A percentile compares a stretch with the other conserved stretches of the same genome.
phyloP scores from a whole-genome alignment of 2,113 vertebrate genomes.

The Callaeas wilsoni region DNA sequence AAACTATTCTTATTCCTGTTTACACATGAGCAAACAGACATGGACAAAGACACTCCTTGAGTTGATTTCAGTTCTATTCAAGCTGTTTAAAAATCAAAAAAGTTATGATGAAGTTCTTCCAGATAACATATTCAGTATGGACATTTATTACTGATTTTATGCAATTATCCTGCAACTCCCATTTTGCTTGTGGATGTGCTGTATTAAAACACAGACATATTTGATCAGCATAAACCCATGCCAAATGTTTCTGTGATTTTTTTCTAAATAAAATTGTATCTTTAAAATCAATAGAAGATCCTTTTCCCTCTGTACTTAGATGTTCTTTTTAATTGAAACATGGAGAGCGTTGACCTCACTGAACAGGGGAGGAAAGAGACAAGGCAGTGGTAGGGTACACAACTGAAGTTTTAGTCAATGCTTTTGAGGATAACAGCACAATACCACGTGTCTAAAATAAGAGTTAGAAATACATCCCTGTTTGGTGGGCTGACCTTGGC shows the following conservation, averaged over 20 bases:
- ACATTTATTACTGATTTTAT: background rate
- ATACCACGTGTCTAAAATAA: background rate
- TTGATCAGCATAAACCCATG: background rate
- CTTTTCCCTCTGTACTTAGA: background rate
- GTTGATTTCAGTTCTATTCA: background rate
- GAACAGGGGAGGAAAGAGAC: background rate
- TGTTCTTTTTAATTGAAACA: background rate
- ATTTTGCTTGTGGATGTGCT: background rate
- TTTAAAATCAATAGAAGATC: background rate
- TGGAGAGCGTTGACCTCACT: background rate
- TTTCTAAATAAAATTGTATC: background rate
- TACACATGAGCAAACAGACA: background rate
- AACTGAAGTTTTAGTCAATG: background rate
- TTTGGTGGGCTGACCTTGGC: background rate
- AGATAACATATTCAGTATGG: background rate
- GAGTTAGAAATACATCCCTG: background rate
- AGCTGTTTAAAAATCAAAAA: background rate
- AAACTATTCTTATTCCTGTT: background rate
- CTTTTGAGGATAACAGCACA: background rate
- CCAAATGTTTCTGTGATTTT: background rate
- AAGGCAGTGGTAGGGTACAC: background rate
- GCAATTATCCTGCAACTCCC: background rate
- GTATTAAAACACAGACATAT: background rate
- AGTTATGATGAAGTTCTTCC: background rate
- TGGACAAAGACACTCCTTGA: background rate